These are phyloP conservation scores for Melanaphis sacchari DNA, from an alignment of 1,140 invertebrate genomes.

Conservation along the genomic window DNA sequence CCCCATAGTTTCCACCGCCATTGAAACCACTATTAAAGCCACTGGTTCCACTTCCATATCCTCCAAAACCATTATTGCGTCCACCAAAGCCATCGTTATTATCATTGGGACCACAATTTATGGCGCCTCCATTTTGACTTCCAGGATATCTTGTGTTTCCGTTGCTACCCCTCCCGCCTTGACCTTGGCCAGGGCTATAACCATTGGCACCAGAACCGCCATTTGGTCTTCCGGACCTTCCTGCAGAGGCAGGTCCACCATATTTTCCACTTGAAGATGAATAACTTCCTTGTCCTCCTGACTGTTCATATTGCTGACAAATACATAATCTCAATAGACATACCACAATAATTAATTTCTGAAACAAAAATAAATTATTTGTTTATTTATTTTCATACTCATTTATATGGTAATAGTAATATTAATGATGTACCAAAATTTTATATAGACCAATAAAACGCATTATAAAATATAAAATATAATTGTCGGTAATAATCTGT, in stretches of 20 bases:
- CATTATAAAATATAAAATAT: not conserved
- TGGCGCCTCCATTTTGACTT: not conserved
- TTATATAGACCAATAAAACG: not conserved
- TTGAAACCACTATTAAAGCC: not conserved
- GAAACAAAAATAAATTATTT: not conserved
- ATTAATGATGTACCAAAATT: not conserved
- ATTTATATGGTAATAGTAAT: not conserved
- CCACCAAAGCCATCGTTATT: not conserved
- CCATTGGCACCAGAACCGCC: not conserved
- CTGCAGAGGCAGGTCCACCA: not conserved
- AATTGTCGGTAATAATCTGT: not conserved
- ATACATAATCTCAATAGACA: slow-evolving; percentile 30
- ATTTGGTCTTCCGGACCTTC: not conserved
- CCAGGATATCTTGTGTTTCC: slow-evolving; percentile 5
- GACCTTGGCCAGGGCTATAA: slow-evolving; percentile 2
- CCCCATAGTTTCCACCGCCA: not conserved
- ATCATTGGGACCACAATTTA: slow-evolving; percentile 25
- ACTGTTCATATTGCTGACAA: slow-evolving; percentile 40
- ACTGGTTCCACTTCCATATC: not conserved
- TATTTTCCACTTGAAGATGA: not conserved
- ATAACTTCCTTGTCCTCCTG: slow-evolving; percentile 41
- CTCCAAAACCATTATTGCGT: not conserved
- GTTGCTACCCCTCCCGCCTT: not conserved
- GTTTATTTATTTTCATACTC: not conserved
- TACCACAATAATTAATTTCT: slow-evolving; percentile 36